These are phyloP conservation scores for Drosophila paulistorum DNA, from an alignment of 1,140 invertebrate species.

Conservation along the genomic window DNA sequence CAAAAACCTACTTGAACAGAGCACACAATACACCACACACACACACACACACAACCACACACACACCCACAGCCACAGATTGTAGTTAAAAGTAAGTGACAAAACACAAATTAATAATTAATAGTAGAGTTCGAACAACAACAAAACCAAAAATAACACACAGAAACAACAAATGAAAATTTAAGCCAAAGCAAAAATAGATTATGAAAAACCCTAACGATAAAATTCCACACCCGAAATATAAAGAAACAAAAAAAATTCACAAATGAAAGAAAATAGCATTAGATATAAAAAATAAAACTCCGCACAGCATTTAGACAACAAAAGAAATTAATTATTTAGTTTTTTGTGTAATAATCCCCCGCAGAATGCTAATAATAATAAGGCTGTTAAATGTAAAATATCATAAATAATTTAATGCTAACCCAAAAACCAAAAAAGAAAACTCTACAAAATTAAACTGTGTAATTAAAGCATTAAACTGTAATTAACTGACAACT, in stretches of 20 bases:
- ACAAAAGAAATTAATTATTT: constrained; percentile 28
- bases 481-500: constrained; percentile 72
- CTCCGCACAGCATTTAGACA: constrained; percentile 44
- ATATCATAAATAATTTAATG: constrained; percentile 75
- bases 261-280: constrained; percentile 27
- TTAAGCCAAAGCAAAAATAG: constrained; percentile 18
- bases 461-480: constrained; percentile 76
- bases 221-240: constrained; percentile 64
- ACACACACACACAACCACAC: background rate
- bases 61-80: background rate
- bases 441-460: constrained; percentile 58
- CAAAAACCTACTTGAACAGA: constrained; percentile 26
- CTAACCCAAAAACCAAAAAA: constrained; percentile 24
- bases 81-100: constrained; percentile 51
- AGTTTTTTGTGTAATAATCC: constrained; percentile 44
- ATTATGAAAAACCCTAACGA: constrained; percentile 41
- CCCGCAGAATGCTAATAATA: constrained; percentile 77
- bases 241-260: constrained; percentile 36
- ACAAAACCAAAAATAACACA: too few species aligned
- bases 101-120: constrained; percentile 37
- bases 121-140: constrained; percentile 36
- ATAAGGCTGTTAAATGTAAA: constrained; percentile 83
- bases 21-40: constrained; percentile 30
- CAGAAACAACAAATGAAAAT: constrained; percentile 14
- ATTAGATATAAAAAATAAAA: constrained; percentile 22